Evolutionary conservation across 2,888 invertebrate genomes (phyloP), one percentile per base, ranked within the genome.

Genomic region (Phalera bucephala): DNA sequence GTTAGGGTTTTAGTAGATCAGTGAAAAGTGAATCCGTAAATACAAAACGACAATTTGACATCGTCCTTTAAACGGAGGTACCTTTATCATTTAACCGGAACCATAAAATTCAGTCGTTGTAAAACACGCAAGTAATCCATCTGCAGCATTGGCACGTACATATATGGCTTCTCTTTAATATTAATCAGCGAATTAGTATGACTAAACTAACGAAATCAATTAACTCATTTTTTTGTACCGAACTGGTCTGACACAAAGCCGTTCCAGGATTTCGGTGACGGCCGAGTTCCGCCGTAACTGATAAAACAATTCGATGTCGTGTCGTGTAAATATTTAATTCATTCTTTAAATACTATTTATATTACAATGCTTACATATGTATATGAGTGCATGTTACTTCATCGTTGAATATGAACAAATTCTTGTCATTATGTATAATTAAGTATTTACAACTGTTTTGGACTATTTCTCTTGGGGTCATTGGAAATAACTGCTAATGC

Each of bases 181-280:
- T 84, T 84, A 76, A 85, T 80, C 73, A 80, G 71, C 63, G 72
- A 84, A 85, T 84, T 83, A 81, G 81, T 84, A 83, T 81, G 79
- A 73, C 73, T 75, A 84, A 84, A 77, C 76, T 77, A 81, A 80
- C 74, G 66, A 84, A 85, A 81, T 82, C 83, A 83, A 84, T 85
- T 84, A 82, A 76, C 61, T 72, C 49, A 56, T 62, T 70, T 80
- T 77, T 58, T 83, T 81, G 71, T 55, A 36, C 40, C 53, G 61
- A 71, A 75, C 79, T 51, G 69, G 77, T 75, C 77, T 68, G 57
- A 64, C 67, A 61, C 62, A 65, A 65, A 50, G 53, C 33, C 40
- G 57, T 50, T 76, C 74, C 78, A 67, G 72, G 71, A 71, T 74
- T 72, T 68, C 59, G 52, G 57, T 53, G 49, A 51, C 64, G 61